phyloP scores from a whole-genome alignment of 2,888 invertebrate species.

The Parthenolecanium corni region DNA sequence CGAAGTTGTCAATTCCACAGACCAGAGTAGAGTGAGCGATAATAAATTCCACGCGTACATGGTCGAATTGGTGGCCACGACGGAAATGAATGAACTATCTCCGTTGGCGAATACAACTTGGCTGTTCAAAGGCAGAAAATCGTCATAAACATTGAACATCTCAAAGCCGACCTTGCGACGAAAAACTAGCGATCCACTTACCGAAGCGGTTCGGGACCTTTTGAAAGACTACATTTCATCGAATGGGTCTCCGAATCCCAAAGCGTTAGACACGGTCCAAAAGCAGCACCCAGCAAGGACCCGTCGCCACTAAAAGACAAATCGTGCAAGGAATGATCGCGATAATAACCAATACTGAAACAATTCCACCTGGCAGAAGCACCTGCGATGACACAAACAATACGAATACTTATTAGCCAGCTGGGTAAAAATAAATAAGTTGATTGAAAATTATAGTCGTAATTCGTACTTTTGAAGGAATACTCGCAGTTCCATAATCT shows the following conservation, averaged over 20 bases:
- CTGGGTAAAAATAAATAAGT: neutral
- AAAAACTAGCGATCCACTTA: constrained; percentile 34
- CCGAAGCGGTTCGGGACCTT: constrained; percentile 34
- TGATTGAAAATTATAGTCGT: neutral
- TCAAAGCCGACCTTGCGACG: neutral
- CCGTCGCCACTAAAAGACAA: constrained; percentile 61
- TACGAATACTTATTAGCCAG: neutral
- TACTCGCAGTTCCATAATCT: constrained; percentile 52
- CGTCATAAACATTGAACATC: neutral
- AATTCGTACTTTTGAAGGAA: neutral
- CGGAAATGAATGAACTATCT: constrained; percentile 47
- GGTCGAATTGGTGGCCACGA: constrained; percentile 47
- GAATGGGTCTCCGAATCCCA: constrained; percentile 43
- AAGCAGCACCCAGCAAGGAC: constrained; percentile 60
- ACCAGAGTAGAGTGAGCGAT: constrained; percentile 56
- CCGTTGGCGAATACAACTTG: constrained; percentile 46
- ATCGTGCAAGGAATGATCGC: constrained; percentile 46
- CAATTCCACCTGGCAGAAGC: constrained; percentile 53
- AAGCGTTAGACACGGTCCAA: constrained; percentile 53
- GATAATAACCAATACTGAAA: constrained; percentile 50
- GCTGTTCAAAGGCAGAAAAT: neutral
- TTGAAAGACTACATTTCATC: constrained; percentile 30
- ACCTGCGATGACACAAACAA: neutral
- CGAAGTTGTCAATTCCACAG: constrained; percentile 44
- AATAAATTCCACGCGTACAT: constrained; percentile 62